Base-by-base conservation (phyloP, 2,113 vertebrate genomes). In the Genyomyrus donnyi region DNA sequence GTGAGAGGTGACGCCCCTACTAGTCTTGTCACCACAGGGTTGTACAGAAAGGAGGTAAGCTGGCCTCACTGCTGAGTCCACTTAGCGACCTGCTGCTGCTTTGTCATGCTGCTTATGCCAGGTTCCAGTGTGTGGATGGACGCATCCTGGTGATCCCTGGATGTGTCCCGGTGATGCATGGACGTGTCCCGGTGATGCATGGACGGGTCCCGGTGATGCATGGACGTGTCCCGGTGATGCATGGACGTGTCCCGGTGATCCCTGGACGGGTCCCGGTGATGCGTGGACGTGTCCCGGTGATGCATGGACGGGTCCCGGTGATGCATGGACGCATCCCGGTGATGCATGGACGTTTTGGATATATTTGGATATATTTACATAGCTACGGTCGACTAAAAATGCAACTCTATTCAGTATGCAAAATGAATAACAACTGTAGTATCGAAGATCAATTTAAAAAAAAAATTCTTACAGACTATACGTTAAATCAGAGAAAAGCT, bases 31-130 rank as follows among this genome's bases (percentile, higher is more conserved):
- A 96, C 96, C 42, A 97, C 98, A 0, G 97, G 97, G 92, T 95
- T 98, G 92, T 98, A 95, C 94, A 97, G 98, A 90, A 99, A 98
- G 94, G 98, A 99, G 97, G 98, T 99, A 93, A 97, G 96, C 92
- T n/a, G 35, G 45, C 13, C 31, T 80, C 5, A 49, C 8, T 42
- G 8, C 1, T 53, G 15, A 24, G 6, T 15, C 24, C 35, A n/a
- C 3, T n/a, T 21, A 1, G 74, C 85, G 19, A 13, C 24, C 92
- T 39, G 53, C 31, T 58, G 9, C 11, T 21, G 15, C 50, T 52
- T 50, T 3, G 5, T 31, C n/a, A 11, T 88, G 19, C 56, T 66
- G 56, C 56, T 70, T n/a, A 8, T 66, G 24, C 6, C 13, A 10
- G 1, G 10, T 19, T 27, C 85, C 83, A 85, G 45, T 52, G 24